Percentiles rank a stretch among this genome's conserved stretches.
These are phyloP conservation scores for Zaprionus davidi DNA, from an alignment of 1,140 invertebrate species.

Conservation along the genomic window DNA sequence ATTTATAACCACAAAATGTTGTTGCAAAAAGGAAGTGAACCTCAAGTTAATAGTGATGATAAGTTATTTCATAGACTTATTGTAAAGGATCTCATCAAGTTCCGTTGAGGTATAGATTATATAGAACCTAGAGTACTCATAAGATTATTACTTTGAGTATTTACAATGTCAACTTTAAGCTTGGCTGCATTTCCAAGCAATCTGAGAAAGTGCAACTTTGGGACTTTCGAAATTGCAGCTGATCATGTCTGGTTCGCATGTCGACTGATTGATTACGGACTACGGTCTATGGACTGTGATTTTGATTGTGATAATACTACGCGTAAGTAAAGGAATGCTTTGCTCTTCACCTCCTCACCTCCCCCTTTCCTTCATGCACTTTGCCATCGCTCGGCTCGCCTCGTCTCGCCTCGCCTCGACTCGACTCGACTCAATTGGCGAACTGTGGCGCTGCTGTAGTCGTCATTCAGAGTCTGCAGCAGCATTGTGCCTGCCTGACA, in stretches of 20 bases:
- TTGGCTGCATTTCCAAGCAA: too few relatives aligned
- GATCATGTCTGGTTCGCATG: neutral
- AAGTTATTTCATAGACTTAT: too few relatives aligned
- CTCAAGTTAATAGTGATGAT: too few relatives aligned
- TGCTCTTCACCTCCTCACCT: neutral
- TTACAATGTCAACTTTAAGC: too few relatives aligned
- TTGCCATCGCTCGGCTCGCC: neutral
- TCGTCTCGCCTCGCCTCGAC: neutral
- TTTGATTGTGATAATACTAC: neutral
- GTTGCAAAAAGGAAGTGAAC: too few relatives aligned
- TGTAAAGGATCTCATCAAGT: too few relatives aligned
- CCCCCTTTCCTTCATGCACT: neutral
- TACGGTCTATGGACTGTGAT: constrained; percentile 6
- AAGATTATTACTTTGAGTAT: too few relatives aligned
- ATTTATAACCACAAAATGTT: too few relatives aligned
- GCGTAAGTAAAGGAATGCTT: neutral
- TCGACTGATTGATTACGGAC: constrained; percentile 21
- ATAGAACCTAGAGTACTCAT: too few relatives aligned
- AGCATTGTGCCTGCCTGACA: constrained; percentile 64
- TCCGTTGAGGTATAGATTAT: too few relatives aligned
- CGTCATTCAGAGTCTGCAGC: constrained; percentile 27
- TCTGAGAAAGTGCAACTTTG: neutral
- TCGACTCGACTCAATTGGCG: neutral
- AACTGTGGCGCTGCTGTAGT: neutral
- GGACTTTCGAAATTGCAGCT: neutral